Percentiles rank a stretch among this genome's conserved stretches.
phyloP scores from a whole-genome alignment of 2,888 invertebrate genomes.

The Amphipyra berbera region DNA sequence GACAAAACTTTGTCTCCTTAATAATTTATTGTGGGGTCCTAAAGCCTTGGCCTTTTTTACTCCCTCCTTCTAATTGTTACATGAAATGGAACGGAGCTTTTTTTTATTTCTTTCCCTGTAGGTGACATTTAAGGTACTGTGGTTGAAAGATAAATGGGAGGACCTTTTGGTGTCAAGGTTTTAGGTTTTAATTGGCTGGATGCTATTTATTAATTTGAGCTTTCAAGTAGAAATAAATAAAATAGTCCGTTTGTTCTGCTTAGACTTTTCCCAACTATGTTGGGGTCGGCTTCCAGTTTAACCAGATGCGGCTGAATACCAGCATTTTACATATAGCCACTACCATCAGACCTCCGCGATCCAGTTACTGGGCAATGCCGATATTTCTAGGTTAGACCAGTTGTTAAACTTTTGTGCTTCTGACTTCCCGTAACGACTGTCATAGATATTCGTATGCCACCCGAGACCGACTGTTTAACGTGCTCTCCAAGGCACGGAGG shows the following conservation, averaged over 20 bases:
- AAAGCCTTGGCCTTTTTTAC: constrained; percentile 69
- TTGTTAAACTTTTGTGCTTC: too few relatives aligned
- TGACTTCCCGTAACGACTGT: too few relatives aligned
- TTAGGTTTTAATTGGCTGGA: constrained; percentile 59
- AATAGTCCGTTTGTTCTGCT: neutral
- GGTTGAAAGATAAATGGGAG: constrained; percentile 60
- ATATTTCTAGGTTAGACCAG: too few relatives aligned
- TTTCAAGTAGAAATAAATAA: constrained; percentile 16
- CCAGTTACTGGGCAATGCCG: too few relatives aligned
- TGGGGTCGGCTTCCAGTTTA: too few relatives aligned
- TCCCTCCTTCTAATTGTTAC: constrained; percentile 75
- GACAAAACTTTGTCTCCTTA: constrained; percentile 76
- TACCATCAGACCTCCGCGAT: too few relatives aligned
- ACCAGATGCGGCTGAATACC: too few relatives aligned
- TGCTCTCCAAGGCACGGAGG: too few relatives aligned
- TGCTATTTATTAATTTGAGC: constrained; percentile 32
- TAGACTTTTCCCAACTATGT: too few relatives aligned
- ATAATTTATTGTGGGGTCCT: constrained; percentile 75
- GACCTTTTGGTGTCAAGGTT: constrained; percentile 59
- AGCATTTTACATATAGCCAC: too few relatives aligned
- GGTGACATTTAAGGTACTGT: constrained; percentile 70
- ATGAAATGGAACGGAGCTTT: constrained; percentile 66
- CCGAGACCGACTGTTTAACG: too few relatives aligned
- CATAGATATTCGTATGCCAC: too few relatives aligned
- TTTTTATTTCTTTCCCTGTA: constrained; percentile 69